phyloP scores from a whole-genome alignment of 1,140 invertebrate genomes.

The Micrasema longulum region DNA sequence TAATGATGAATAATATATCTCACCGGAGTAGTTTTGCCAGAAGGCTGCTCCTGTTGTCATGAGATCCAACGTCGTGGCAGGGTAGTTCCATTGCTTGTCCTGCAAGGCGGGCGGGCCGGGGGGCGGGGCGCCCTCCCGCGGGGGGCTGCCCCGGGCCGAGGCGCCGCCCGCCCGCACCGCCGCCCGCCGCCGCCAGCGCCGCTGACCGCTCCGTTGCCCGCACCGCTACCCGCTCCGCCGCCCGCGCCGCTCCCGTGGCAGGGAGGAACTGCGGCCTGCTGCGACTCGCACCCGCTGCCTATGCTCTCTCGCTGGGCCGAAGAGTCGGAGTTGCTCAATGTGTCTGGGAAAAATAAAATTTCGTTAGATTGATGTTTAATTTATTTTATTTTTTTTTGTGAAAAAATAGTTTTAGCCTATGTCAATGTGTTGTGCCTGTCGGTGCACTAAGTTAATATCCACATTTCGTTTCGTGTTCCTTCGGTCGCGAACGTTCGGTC shows the following conservation, averaged over 20 bases:
- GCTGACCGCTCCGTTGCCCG: conserved; percentile 41
- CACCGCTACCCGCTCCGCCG: conserved; percentile 37
- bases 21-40: conserved; percentile 91
- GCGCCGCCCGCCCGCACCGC: conserved; percentile 61
- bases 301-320: conserved; percentile 43
- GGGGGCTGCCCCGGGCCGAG: conserved; percentile 57
- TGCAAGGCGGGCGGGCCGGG: conserved; percentile 63
- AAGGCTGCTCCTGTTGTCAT: conserved; percentile 83
- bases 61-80: conserved; percentile 78
- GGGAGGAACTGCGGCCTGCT: conserved; percentile 11
- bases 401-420: too few species aligned
- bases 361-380: too few species aligned
- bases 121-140: conserved; percentile 53
- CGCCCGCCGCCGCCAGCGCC: conserved; percentile 42
- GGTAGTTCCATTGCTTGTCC: conserved; percentile 78
- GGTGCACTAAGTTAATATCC: too few species aligned
- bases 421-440: too few species aligned
- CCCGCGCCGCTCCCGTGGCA: conserved; percentile 45
- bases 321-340: conserved; percentile 47
- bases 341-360: conserved; percentile 39
- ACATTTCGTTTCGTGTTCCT: too few species aligned
- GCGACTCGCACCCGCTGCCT: conserved; percentile 29
- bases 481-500: too few species aligned
- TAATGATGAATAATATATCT: conserved; percentile 47
- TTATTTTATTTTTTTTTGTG: too few species aligned